A percentile compares a stretch with the other conserved stretches of the same genome.
Evolutionary conservation across 2,113 vertebrate genomes (phyloP).

Genomic region (Chascanopsetta lugubris): DNA sequence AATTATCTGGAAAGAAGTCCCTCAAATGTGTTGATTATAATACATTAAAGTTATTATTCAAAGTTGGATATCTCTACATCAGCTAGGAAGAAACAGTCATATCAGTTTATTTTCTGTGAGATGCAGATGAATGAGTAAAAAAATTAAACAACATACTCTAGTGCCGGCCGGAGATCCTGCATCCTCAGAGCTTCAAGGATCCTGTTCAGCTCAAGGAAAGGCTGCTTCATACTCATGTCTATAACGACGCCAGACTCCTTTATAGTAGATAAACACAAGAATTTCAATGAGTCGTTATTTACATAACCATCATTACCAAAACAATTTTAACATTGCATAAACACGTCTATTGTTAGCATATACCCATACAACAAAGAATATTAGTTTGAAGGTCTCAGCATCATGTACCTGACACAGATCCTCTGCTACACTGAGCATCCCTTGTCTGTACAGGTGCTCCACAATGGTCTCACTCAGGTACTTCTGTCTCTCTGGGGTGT

Average conservation of each 20-base stretch:
- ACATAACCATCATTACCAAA: not conserved
- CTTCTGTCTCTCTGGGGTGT: conserved; percentile 88
- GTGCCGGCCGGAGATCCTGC: conserved; percentile 87
- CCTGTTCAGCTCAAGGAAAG: conserved; percentile 89
- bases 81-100: not conserved
- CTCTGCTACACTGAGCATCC: conserved; percentile 90
- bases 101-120: not conserved
- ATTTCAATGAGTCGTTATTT: not conserved
- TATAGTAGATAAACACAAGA: conserved; percentile 9
- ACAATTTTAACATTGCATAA: not conserved
- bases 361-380: no score
- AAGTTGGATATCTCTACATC: not conserved
- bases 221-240: conserved; percentile 91
- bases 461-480: conserved; percentile 88
- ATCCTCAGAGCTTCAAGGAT: conserved; percentile 89
- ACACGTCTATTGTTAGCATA: no score
- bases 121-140: not conserved
- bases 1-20: no score
- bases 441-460: conserved; percentile 90
- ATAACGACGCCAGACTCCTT: conserved; percentile 90
- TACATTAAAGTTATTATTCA: no score
- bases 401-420: conserved; percentile 87
- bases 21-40: no score
- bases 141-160: conserved; percentile 80
- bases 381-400: not conserved